These are phyloP conservation scores for Lamellibrachia columna DNA, from an alignment of 2,888 invertebrate genomes.

Conservation along the genomic window DNA sequence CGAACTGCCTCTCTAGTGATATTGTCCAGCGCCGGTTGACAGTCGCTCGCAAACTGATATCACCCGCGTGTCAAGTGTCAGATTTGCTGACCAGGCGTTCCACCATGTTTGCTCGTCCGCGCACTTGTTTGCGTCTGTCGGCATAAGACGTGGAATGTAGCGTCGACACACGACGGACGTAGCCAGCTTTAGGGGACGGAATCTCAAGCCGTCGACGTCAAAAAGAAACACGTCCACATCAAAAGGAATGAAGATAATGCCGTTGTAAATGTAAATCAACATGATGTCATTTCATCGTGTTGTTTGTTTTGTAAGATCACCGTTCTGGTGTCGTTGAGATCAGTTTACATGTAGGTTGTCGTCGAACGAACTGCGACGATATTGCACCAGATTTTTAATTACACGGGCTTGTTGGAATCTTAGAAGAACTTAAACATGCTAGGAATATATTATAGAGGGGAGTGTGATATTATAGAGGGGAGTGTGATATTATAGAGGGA, in stretches of 20 bases:
- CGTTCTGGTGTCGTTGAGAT: too few species aligned
- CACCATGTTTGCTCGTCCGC: background rate
- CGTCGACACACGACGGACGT: background rate
- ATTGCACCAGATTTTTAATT: too few species aligned
- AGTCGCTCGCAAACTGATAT: constrained; percentile 16
- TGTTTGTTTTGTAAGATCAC: too few species aligned
- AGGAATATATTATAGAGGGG: too few species aligned
- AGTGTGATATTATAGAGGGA: too few species aligned
- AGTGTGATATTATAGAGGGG: too few species aligned
- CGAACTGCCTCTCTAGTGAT: background rate
- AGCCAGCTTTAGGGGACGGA: background rate
- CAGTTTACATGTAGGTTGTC: too few species aligned
- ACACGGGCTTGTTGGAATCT: too few species aligned
- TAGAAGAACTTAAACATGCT: too few species aligned
- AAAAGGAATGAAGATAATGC: background rate
- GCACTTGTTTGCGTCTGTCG: background rate
- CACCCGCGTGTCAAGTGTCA: constrained; percentile 16
- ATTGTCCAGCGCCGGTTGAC: background rate
- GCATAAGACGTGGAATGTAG: background rate
- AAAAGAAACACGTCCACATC: background rate
- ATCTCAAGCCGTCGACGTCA: background rate
- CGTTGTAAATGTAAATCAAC: background rate
- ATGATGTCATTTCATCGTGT: background rate
- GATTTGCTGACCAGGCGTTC: background rate
- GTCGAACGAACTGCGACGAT: too few species aligned